Evolutionary conservation across 2,888 invertebrate genomes (phyloP), one percentile per base, ranked within the genome.

Genomic region (Kryphioiulus occultus): DNA sequence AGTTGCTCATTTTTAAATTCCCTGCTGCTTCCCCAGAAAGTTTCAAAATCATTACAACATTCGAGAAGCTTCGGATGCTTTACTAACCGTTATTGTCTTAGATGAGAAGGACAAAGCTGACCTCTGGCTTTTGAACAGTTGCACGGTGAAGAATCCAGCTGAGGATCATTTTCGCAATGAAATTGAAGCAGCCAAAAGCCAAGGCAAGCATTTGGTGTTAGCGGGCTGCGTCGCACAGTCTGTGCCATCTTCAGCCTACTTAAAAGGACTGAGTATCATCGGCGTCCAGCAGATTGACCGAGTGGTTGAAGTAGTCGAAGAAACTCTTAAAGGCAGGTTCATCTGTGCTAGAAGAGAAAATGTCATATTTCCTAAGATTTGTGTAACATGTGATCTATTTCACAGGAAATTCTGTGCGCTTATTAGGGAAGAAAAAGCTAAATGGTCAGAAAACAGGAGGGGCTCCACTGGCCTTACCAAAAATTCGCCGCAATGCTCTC

Each of bases 221-320:
- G 98, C 99, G 0, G 99, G 99, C 0, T 99, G 99, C 92, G 99
- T 99, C 9, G 97, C 99, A 0, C 99, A 99, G 92, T 98, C 98
- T 0, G 92, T 93, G 53, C 93, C 93, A 9, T 92, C 91, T 87
- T 91, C 93, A 7, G 89, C 89, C 82, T 91, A 94, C 89, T 92
- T 96, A 30, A 93, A 95, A 91, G 96, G 97, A 0, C 93, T 99
- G 12, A 99, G 99, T 90, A 94, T 99, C 0, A 96, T 99, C n/a
- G 99, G 99, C 0, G 99, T 99, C 0, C 98, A 99, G 91, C 99
- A 99, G 93, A 99, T 99, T 89, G 99, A 99, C 92, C 93, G 98
- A 89, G 97, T 99, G 0, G 96, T 99, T 0, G 98, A 99, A 93
- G 97, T 99, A 0, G 99, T 99, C 0, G 99, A 99, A 92, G 99